Percentiles rank a stretch among this genome's conserved stretches.
Evolutionary conservation across 92 coral and sea anemone genomes (phyloP).

Genomic region (Heteractis magnifica): DNA sequence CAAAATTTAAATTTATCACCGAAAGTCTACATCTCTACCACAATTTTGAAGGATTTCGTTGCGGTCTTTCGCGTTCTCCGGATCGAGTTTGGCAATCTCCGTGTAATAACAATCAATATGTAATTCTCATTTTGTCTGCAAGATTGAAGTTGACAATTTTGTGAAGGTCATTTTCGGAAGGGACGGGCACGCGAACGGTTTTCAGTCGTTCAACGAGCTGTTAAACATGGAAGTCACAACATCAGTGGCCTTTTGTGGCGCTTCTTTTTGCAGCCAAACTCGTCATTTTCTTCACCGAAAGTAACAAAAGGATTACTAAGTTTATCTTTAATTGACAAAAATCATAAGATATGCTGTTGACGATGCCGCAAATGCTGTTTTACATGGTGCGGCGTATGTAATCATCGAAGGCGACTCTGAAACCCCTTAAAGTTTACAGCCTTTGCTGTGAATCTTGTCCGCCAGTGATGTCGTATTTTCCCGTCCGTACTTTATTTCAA

Average conservation of each 20-base stretch:
- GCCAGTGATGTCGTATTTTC: not conserved
- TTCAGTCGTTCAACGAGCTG: not conserved
- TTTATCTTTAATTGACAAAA: not conserved
- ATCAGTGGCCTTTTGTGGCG: not conserved
- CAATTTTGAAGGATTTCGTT: not conserved
- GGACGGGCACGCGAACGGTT: not conserved
- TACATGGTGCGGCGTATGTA: not conserved
- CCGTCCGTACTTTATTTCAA: not conserved
- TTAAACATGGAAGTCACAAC: not conserved
- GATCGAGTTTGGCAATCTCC: not conserved
- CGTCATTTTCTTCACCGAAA: not conserved
- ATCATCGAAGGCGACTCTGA: not conserved
- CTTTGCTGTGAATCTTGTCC: not conserved
- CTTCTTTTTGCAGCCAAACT: not conserved
- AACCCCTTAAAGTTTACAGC: not conserved
- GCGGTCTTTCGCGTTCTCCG: not conserved
- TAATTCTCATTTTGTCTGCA: not conserved
- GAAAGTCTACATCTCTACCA: not conserved
- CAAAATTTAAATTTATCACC: not conserved
- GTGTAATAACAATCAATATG: not conserved
- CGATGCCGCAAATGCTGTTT: not conserved
- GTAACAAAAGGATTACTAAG: not conserved
- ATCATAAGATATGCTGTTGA: not conserved
- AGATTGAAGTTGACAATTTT: not conserved
- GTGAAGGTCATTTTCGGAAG: slow-evolving; percentile 7